phyloP scores from a whole-genome alignment of 1,140 invertebrate species.

The Drosophila melanogaster region DNA sequence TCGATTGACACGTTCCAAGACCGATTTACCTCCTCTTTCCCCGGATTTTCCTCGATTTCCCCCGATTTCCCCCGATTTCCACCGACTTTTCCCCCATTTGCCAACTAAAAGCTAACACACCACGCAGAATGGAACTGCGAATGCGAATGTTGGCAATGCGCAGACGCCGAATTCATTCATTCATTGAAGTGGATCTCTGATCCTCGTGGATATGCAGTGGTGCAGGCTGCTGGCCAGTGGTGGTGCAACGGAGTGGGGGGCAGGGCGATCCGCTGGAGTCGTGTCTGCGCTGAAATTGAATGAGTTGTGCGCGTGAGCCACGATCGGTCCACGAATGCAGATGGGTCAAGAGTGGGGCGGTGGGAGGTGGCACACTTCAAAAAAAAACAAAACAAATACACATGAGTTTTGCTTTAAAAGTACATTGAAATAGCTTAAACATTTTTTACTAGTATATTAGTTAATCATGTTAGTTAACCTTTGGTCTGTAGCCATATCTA shows the following conservation, averaged over 20 bases:
- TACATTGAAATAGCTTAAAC: background rate
- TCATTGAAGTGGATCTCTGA: slow-evolving; percentile 42
- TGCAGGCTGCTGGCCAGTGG: slow-evolving; percentile 4
- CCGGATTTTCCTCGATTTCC: slow-evolving; percentile 1
- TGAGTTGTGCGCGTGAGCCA: slow-evolving; percentile 82
- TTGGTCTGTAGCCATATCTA: too few species aligned
- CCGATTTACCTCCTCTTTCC: slow-evolving; percentile 24
- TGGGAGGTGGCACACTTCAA: background rate
- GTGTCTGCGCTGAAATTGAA: slow-evolving; percentile 78
- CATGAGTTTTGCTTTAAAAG: too few species aligned
- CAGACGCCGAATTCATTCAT: slow-evolving; percentile 45
- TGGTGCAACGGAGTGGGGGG: background rate
- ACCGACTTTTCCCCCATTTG: slow-evolving; percentile 1
- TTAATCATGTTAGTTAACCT: too few species aligned
- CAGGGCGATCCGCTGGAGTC: slow-evolving; percentile 45
- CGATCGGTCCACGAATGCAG: slow-evolving; percentile 52
- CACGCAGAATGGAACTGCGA: slow-evolving; percentile 45
- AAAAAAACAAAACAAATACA: background rate
- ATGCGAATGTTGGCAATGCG: slow-evolving; percentile 44
- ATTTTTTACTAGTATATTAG: too few species aligned
- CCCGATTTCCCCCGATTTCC: background rate
- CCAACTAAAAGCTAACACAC: slow-evolving; percentile 44
- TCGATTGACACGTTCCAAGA: slow-evolving; percentile 77
- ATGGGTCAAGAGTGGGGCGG: slow-evolving; percentile 16
- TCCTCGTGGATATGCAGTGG: slow-evolving; percentile 5